These are phyloP conservation scores for Perdix hodgsoniae DNA, from an alignment of 2,797 vertebrate species.

Conservation along the genomic window DNA sequence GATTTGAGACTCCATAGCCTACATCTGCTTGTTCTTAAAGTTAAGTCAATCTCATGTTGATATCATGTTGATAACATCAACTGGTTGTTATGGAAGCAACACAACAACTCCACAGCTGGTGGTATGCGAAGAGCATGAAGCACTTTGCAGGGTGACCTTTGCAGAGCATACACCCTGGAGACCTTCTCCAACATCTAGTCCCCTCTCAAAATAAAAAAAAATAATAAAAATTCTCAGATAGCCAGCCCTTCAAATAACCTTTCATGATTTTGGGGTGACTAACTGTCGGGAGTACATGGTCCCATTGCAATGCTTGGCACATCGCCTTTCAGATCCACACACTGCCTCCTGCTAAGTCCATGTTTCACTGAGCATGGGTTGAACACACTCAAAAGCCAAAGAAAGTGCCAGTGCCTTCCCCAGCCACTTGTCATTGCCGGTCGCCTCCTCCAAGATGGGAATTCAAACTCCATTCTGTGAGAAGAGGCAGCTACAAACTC, in stretches of 20 bases:
- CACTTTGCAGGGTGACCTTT: neutral
- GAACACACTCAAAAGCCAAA: neutral
- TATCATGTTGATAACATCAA: neutral
- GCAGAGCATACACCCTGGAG: too few species aligned
- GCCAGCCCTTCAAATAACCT: neutral
- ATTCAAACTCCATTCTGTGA: neutral
- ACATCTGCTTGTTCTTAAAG: neutral
- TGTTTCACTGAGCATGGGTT: neutral
- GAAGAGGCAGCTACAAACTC: neutral
- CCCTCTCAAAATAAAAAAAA: neutral
- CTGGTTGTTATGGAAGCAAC: neutral
- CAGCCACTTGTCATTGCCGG: neutral
- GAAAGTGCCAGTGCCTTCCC: neutral
- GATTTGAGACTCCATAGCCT: neutral
- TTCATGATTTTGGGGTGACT: neutral
- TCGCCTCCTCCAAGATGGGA: neutral
- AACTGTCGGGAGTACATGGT: neutral
- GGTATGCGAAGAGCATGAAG: neutral
- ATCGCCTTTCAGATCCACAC: neutral
- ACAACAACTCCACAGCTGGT: neutral
- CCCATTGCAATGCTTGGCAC: neutral
- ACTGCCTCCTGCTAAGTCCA: neutral
- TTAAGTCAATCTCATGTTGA: neutral
- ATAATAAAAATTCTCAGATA: too few species aligned
- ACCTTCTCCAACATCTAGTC: neutral